Conservation (phyloP, 2,888 invertebrate species). For the Patella ulyssiponensis region DNA sequence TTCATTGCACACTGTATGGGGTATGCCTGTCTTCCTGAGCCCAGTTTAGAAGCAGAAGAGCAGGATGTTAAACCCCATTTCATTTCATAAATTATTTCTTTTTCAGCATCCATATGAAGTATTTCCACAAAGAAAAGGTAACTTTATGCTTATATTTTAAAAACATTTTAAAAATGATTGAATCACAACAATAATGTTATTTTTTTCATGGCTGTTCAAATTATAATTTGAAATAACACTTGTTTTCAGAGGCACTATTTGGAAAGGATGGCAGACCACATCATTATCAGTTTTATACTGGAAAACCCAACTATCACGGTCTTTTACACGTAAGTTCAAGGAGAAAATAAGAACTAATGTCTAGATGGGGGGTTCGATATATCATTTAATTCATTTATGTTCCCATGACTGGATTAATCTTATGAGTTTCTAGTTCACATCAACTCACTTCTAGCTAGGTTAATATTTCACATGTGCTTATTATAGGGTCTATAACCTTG, state of each 20-base stretch:
- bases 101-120: constrained; percentile 82
- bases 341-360: neutral
- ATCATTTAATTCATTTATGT: neutral
- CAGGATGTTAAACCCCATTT: too few species aligned
- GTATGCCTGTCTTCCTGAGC: too few species aligned
- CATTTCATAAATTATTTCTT: constrained; percentile 15
- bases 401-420: neutral
- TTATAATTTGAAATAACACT: constrained; percentile 1
- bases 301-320: constrained; percentile 87
- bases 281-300: constrained; percentile 93
- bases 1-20: too few species aligned
- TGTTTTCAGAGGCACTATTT: constrained; percentile 78
- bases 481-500: too few species aligned
- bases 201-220: neutral
- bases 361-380: neutral
- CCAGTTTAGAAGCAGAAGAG: too few species aligned
- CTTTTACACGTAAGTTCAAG: constrained; percentile 80
- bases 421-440: neutral
- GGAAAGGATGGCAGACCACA: constrained; percentile 91
- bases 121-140: constrained; percentile 69
- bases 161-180: neutral
- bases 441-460: neutral
- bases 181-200: neutral
- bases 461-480: too few species aligned
- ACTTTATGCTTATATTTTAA: constrained; percentile 16